Conservation (phyloP, 2,113 vertebrate genomes). For the Pelecanus crispus region DNA sequence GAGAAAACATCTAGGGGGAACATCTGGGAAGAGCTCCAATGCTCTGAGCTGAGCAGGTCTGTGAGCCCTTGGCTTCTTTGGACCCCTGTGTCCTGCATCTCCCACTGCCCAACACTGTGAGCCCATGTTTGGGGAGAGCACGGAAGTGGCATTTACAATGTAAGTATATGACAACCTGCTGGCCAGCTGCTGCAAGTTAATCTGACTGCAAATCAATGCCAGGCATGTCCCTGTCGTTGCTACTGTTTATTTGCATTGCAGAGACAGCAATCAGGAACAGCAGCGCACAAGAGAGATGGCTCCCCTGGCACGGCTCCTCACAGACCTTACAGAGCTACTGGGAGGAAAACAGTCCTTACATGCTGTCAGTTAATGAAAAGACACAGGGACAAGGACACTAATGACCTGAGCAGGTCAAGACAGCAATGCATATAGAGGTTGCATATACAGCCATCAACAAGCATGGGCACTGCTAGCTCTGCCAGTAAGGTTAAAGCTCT, state of each 20-base stretch:
- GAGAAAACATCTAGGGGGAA: not conserved
- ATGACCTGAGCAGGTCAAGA: not conserved
- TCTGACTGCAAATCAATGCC: not conserved
- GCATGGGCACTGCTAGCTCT: not conserved
- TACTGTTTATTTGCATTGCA: not conserved
- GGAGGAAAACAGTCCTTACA: not conserved
- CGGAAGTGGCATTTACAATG: accelerated
- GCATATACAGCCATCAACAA: not conserved
- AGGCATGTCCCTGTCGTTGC: not conserved
- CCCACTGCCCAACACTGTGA: not conserved
- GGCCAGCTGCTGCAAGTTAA: not conserved
- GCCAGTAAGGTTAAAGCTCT: not conserved
- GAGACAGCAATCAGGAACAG: not conserved
- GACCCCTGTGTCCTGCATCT: not conserved
- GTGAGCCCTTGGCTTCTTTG: not conserved
- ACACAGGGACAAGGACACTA: not conserved
- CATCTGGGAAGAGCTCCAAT: not conserved
- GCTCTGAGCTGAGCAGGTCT: not conserved
- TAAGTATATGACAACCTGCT: accelerated
- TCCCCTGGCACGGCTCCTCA: not conserved
- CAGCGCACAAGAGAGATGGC: not conserved
- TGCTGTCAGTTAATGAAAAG: not conserved
- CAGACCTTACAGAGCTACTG: not conserved
- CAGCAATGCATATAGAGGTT: not conserved
- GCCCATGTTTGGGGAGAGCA: accelerated